Base-by-base conservation (phyloP, 1,140 invertebrate genomes). In the Pentalonia nigronervosa region DNA sequence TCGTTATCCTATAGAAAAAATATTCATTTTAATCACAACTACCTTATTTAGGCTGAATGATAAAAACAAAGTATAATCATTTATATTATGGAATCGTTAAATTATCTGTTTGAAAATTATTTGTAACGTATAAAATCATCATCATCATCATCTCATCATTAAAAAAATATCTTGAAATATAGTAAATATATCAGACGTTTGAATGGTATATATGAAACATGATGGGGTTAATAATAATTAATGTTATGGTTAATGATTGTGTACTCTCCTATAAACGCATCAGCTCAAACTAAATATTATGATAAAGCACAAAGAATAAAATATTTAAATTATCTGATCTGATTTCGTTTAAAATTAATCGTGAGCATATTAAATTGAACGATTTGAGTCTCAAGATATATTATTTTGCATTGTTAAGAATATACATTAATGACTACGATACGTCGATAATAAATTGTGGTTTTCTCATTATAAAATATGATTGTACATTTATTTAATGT, bases 381-480 rank as follows among this genome's bases (percentile, higher is more conserved):
- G 41, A 14, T 36, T 86, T 23, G 11, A 86, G 41, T 47, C 36
- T 20, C 8, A 20, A 41, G 36, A 67, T 67, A 30, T 45, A 86
- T 47, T 45, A 86, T 47, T 86, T 86, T 11, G 83, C 83, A 86
- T 86, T 86, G 83, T 41, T 4, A 41, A 34, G 14, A 83, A 83
- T 30, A 45, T 86, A 30, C 25, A 45, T 87, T 48, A 87, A 48
- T 47, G 45, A n/a, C 23, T n/a, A 47, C 17, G 14, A 9, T 86
- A 86, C 41, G 23, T 47, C 21, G 9, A n/a, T 87, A 41, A 86
- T 86, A 41, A 30, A 86, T 48, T 14, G 47, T 47, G 45, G 7
- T 34, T 87, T 87, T 87, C 86, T 87, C 86, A 87, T 87, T 87
- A 87, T 48, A 48, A 48, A 87, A 48, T 87, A 87, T 87, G 86